Conservation (phyloP, 2,797 vertebrate genomes). For the Mormyrus proboscirostris region DNA sequence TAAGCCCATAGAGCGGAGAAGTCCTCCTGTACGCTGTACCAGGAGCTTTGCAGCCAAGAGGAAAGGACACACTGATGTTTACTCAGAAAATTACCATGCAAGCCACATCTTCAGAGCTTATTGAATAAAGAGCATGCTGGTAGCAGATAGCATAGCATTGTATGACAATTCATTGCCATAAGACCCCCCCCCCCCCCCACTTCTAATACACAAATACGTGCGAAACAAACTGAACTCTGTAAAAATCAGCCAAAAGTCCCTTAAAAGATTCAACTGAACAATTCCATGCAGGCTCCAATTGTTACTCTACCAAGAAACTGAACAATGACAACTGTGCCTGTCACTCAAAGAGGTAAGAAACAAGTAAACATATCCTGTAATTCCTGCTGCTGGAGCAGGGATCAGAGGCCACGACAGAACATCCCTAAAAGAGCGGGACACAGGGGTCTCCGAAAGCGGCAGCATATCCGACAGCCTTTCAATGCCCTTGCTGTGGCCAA, state of each 20-base stretch:
- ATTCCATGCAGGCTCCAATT: background rate
- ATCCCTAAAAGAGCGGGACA: conserved; percentile 22
- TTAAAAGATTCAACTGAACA: background rate
- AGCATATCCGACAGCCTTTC: conserved; percentile 50
- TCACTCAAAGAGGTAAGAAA: background rate
- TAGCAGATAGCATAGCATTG: background rate
- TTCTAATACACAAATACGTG: background rate
- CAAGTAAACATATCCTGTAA: background rate
- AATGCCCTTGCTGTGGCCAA: conserved; percentile 36
- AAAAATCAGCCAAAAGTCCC: background rate
- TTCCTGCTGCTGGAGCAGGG: background rate
- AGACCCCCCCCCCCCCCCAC: background rate
- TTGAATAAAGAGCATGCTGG: background rate
- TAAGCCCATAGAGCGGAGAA: background rate
- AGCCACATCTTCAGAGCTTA: background rate
- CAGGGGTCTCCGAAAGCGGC: conserved; percentile 30
- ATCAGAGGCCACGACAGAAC: conserved; percentile 6
- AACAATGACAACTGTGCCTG: background rate
- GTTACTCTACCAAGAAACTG: background rate
- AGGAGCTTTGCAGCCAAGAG: background rate
- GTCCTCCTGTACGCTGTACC: background rate
- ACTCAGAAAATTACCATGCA: background rate
- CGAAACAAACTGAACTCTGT: background rate
- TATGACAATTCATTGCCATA: background rate
- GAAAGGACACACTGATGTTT: background rate